Evolutionary conservation across 2,797 vertebrate genomes (phyloP), one percentile per base, ranked within the genome.

Genomic region (Phoxinus dragarum): DNA sequence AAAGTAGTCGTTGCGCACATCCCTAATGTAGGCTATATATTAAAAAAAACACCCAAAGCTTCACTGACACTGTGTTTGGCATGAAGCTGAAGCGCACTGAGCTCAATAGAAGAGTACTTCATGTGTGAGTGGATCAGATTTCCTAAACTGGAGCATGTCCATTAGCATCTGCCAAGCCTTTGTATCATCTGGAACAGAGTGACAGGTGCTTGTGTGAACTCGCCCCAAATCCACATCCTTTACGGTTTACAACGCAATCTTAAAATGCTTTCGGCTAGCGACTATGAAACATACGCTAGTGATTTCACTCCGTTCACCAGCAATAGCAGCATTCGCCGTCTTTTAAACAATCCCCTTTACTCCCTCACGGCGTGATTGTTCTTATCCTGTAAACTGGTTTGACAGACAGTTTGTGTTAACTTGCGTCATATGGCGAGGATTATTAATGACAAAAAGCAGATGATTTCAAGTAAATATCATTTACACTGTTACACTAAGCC

Each of bases 161-260:
- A 71, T 68, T 69, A 34, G 52, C 64, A 78, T 69, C 17, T 78
- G 64, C 80, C 54, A 82, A 64, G 66, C 59, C 64, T 72, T 12
- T 71, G 34, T 47, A 49, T 86, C 6, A 71, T 81, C 54, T 82
- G 66, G 54, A 77, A 64, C 34, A 71, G 36, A 59, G 36, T 19
- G 47, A 81, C 78, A 86, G 85, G 80, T 88, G 78, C 69, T 72
- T 44, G 56, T 47, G 27, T 82, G 67, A 78, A 66, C 31, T 76
- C 27, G 6, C 73, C 64, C 61, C 61, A 84, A 68, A 77, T 82
- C 40, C 81, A 82, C 74, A 84, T 61, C 42, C 64, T 77, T 76
- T 61, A 47, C 68, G 36, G 40, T 86, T 56, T 82, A 81, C 77
- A 67, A 31, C n/a, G 36, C 66, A 82, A 66, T 66, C 74, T 80